Percentiles rank a stretch among this genome's conserved stretches.
Evolutionary conservation across 2,888 invertebrate genomes (phyloP).

Genomic region (Morpho achilles): DNA sequence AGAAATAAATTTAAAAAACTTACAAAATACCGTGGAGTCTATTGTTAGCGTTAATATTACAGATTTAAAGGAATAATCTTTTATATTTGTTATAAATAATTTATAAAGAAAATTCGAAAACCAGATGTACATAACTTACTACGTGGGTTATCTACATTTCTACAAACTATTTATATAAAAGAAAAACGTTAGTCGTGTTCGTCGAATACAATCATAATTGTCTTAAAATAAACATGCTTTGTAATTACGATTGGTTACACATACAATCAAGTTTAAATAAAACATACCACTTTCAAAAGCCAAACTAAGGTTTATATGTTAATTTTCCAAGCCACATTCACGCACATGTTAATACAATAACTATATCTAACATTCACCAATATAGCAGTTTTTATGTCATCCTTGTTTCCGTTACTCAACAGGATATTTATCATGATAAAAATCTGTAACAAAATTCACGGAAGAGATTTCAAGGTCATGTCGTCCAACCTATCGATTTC

Average conservation of each 20-base stretch:
- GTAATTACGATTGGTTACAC: conserved; percentile 42
- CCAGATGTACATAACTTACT: conserved; percentile 41
- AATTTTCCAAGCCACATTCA: conserved; percentile 34
- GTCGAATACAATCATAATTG: conserved; percentile 45
- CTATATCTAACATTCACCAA: conserved; percentile 20
- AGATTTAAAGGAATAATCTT: conserved; percentile 18
- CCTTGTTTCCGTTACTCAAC: too few species aligned
- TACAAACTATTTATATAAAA: conserved; percentile 52
- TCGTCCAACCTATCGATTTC: conserved; percentile 22
- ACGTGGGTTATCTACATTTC: conserved; percentile 73
- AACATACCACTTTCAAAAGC: conserved; percentile 16
- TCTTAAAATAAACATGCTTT: conserved; percentile 63
- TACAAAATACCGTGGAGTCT: conserved; percentile 23
- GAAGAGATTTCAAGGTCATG: conserved; percentile 32
- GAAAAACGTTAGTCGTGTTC: conserved; percentile 38
- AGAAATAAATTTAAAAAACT: conserved; percentile 34
- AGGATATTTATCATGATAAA: too few species aligned
- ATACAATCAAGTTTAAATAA: conserved; percentile 31
- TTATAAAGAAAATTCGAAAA: conserved; percentile 24
- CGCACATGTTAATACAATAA: conserved; percentile 29
- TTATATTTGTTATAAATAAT: conserved; percentile 24
- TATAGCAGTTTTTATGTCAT: conserved; percentile 14
- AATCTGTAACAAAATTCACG: conserved; percentile 16
- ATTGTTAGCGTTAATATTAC: conserved; percentile 20
- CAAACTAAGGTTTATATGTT: conserved; percentile 23